These are phyloP conservation scores for Drosophila fulvimacula DNA, from an alignment of 2,888 invertebrate species.

Conservation along the genomic window DNA sequence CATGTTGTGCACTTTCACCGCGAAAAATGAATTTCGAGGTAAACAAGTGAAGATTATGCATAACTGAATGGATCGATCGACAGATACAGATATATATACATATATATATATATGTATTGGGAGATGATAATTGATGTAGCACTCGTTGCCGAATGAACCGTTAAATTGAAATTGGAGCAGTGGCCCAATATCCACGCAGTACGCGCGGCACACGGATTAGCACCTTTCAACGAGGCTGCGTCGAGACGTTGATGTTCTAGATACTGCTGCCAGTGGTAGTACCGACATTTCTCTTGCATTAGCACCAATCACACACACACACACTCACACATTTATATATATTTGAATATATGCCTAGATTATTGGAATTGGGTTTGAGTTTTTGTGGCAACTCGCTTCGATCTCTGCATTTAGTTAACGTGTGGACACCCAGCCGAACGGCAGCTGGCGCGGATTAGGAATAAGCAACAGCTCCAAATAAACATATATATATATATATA, in stretches of 20 bases:
- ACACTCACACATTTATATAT: not conserved
- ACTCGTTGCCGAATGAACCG: conserved; percentile 68
- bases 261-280: conserved; percentile 42
- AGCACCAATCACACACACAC: conserved; percentile 54
- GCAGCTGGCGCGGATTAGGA: conserved; percentile 46
- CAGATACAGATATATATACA: not conserved
- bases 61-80: conserved; percentile 59
- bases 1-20: conserved; percentile 71
- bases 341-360: not conserved
- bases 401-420: conserved; percentile 52
- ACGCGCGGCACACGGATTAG: conserved; percentile 60
- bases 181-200: conserved; percentile 57
- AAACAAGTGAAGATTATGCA: conserved; percentile 64
- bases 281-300: conserved; percentile 61
- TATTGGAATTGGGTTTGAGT: conserved; percentile 25
- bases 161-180: conserved; percentile 72
- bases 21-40: conserved; percentile 61
- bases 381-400: conserved; percentile 52
- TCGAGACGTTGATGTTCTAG: conserved; percentile 62
- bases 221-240: conserved; percentile 63
- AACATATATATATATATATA: conserved; percentile 14
- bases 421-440: conserved; percentile 46
- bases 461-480: not conserved
- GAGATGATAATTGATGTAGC: conserved; percentile 67
- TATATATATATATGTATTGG: conserved; percentile 2